Percentiles rank a stretch among this genome's conserved stretches.
Evolutionary conservation across 2,888 invertebrate species (phyloP).

Genomic region (Ectemnius continuus): DNA sequence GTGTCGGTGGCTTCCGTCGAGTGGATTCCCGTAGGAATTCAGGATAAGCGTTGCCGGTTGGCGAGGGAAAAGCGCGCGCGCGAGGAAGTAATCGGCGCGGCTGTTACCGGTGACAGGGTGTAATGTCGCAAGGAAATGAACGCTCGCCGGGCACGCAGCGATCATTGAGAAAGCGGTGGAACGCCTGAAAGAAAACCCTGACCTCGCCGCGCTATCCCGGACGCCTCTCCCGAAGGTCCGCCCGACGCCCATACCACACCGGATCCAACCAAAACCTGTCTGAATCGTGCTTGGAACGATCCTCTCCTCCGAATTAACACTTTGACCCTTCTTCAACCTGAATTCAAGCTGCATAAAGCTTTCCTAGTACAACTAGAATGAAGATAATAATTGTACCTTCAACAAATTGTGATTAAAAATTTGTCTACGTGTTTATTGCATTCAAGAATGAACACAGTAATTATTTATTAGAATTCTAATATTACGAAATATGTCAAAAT

Average conservation of each 20-base stretch:
- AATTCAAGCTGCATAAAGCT: too few relatives aligned
- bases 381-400: too few relatives aligned
- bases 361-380: too few relatives aligned
- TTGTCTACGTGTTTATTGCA: too few relatives aligned
- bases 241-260: neutral
- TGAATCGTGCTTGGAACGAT: conserved; percentile 15
- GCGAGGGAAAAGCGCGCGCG: conserved; percentile 11
- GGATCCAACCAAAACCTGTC: conserved; percentile 8
- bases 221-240: conserved; percentile 40
- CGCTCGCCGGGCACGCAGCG: conserved; percentile 38
- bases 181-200: conserved; percentile 47
- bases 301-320: conserved; percentile 22
- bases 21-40: neutral
- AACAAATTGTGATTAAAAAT: too few relatives aligned
- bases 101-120: conserved; percentile 50
- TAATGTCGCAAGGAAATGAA: conserved; percentile 38
- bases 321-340: too few relatives aligned
- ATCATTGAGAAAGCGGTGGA: conserved; percentile 24
- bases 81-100: conserved; percentile 47
- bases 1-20: too few relatives aligned
- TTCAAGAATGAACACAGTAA: too few relatives aligned
- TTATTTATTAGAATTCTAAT: too few relatives aligned
- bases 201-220: conserved; percentile 45
- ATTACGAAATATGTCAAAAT: too few relatives aligned
- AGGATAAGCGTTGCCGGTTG: conserved; percentile 4